These are phyloP conservation scores for Physeter macrocephalus DNA, from an alignment of 2,113 vertebrate genomes.

Conservation along the genomic window DNA sequence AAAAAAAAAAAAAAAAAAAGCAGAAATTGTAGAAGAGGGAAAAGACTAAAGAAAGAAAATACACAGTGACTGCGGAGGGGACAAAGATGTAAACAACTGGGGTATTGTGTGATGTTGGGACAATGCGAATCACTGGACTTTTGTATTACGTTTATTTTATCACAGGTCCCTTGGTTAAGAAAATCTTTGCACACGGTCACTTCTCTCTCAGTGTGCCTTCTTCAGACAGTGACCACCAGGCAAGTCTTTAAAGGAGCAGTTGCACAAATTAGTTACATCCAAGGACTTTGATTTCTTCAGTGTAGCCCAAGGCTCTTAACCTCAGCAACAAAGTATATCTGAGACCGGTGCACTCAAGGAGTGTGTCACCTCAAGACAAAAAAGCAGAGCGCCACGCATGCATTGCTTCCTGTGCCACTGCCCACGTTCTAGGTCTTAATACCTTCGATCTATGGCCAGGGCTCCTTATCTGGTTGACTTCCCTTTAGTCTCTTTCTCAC, in stretches of 20 bases:
- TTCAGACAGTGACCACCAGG: background rate
- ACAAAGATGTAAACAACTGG: background rate
- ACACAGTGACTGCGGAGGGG: background rate
- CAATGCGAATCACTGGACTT: slow-evolving; percentile 5
- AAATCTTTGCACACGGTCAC: background rate
- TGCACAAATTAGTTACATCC: background rate
- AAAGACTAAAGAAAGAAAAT: slow-evolving; percentile 3
- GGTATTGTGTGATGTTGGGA: background rate
- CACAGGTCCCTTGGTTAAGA: background rate
- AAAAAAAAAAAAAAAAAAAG: too few species aligned
- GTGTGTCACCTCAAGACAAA: background rate
- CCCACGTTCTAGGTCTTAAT: background rate
- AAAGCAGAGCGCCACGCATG: background rate
- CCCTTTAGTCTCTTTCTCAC: background rate
- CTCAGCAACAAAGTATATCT: background rate
- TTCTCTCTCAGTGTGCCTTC: background rate
- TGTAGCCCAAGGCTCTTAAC: background rate
- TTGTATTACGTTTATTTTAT: background rate
- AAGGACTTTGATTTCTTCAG: background rate
- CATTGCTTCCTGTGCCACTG: background rate
- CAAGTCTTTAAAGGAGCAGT: background rate
- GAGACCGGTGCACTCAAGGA: background rate
- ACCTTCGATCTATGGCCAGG: background rate
- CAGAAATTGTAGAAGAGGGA: background rate
- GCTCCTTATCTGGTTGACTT: background rate